Evolutionary conservation across 2,113 vertebrate species (phyloP).

Genomic region (Lutjanus erythropterus): DNA sequence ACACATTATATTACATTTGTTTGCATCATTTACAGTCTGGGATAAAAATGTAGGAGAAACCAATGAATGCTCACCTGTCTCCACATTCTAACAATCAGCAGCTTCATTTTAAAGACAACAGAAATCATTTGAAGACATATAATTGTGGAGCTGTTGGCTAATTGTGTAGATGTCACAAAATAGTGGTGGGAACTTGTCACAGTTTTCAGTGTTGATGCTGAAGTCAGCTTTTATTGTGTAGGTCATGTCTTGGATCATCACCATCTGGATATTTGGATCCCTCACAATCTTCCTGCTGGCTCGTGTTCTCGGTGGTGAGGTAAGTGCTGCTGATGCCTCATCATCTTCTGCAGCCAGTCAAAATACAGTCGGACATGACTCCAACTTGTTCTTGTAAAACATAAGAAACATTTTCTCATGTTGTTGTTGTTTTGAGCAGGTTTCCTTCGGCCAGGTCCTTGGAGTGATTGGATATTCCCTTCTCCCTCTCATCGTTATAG

Average conservation of each 20-base stretch:
- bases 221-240: conserved; percentile 50
- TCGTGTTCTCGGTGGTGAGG: conserved; percentile 98
- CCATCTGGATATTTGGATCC: conserved; percentile 99
- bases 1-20: neutral
- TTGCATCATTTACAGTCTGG: neutral
- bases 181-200: neutral
- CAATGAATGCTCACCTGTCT: neutral
- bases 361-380: neutral
- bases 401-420: neutral
- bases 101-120: neutral
- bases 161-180: neutral
- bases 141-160: neutral
- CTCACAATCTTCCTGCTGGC: conserved; percentile 97
- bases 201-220: neutral
- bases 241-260: conserved; percentile 99
- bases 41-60: neutral
- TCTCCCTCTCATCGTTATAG: conserved; percentile 97
- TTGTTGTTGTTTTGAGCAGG: conserved; percentile 79
- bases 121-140: neutral
- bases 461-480: conserved; percentile 99
- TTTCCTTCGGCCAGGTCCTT: conserved; percentile 97
- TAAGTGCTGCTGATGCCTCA: conserved; percentile 74
- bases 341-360: neutral
- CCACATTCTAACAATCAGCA: neutral
- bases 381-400: neutral